Evolutionary conservation across 2,797 vertebrate species (phyloP).

Genomic region (Poecilia wingei): DNA sequence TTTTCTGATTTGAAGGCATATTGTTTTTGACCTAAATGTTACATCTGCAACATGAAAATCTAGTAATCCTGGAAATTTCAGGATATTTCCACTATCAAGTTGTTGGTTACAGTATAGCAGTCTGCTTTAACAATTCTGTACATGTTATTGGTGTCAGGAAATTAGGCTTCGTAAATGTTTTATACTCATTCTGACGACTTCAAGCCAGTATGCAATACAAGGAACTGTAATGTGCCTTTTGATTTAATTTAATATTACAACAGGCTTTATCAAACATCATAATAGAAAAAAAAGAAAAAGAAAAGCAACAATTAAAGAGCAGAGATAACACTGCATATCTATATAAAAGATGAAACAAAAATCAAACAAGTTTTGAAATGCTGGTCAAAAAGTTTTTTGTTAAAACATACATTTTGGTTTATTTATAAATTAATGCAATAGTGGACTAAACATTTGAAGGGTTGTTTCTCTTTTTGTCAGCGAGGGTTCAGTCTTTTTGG

Average conservation of each 20-base stretch:
- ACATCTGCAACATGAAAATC: neutral
- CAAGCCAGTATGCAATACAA: neutral
- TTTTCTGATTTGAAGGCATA: neutral
- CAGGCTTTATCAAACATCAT: slow-evolving; percentile 5
- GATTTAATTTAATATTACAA: slow-evolving; percentile 10
- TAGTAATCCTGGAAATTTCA: neutral
- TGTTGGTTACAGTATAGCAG: neutral
- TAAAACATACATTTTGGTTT: slow-evolving; percentile 81
- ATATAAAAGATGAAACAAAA: slow-evolving; percentile 39
- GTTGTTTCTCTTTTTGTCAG: slow-evolving; percentile 78
- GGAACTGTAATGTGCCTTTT: neutral
- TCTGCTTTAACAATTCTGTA: neutral
- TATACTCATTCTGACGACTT: neutral
- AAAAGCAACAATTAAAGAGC: neutral
- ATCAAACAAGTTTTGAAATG: slow-evolving; percentile 54
- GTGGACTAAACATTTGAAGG: slow-evolving; percentile 62
- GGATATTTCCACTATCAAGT: neutral
- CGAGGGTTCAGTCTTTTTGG: slow-evolving; percentile 90
- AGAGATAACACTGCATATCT: slow-evolving; percentile 32
- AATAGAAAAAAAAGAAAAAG: neutral
- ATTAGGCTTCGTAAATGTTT: neutral
- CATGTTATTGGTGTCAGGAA: neutral
- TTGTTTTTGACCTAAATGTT: neutral
- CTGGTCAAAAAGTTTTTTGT: slow-evolving; percentile 70
- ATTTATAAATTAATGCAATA: slow-evolving; percentile 86